Evolutionary conservation across 53 echinoderm and acorn worm species (phyloP).

Genomic region (Actinopyga echinites): DNA sequence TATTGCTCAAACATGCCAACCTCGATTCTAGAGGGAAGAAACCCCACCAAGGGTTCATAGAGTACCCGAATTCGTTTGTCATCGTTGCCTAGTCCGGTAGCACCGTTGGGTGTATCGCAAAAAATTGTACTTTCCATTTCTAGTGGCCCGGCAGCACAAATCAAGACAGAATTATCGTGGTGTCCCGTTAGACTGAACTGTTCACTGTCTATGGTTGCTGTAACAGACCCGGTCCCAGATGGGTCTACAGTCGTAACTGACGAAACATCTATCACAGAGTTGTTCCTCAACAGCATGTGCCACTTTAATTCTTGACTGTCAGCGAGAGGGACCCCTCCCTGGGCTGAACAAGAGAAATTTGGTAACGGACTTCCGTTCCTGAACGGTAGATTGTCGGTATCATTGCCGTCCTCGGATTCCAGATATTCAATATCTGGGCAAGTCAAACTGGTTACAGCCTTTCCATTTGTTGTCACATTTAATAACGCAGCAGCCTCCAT

Average conservation of each 20-base stretch:
- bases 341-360: background rate
- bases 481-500: background rate
- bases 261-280: background rate
- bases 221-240: background rate
- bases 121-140: background rate
- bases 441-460: too few relatives aligned
- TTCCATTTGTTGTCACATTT: background rate
- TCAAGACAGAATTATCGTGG: background rate
- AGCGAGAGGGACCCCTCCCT: constrained; percentile 19
- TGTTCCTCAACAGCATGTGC: constrained; percentile 13
- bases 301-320: background rate
- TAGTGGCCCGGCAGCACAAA: background rate
- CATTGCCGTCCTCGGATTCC: background rate
- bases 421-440: background rate
- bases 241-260: background rate
- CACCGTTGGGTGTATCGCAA: background rate
- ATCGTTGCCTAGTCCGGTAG: background rate
- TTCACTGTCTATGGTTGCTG: background rate
- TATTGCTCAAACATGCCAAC: constrained; percentile 27
- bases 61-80: background rate
- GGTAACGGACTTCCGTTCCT: background rate
- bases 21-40: constrained; percentile 28
- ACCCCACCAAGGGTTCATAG: background rate
- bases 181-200: background rate
- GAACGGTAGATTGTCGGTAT: background rate